Evolutionary conservation across 2,888 invertebrate species (phyloP), one percentile per base, ranked within the genome.

Genomic region (Hedychridium roseum): DNA sequence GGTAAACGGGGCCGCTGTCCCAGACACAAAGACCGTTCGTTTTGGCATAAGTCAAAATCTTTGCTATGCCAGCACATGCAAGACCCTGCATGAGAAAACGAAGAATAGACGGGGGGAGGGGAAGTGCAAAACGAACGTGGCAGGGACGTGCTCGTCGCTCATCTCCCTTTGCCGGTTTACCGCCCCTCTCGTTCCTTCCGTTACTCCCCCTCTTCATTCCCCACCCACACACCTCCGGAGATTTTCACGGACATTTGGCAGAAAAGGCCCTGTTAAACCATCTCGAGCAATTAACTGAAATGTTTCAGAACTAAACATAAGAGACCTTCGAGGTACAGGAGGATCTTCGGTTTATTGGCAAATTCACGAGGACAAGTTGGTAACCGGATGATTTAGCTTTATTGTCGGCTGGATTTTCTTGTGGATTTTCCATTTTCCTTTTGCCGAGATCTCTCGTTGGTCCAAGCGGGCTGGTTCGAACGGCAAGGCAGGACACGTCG

Each of bases 41-140:
- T 76, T 76, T 73, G 71, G 74, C 75, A 74, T 76, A 72, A 73
- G 73, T 78, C 74, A 74, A 76, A 76, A 76, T 68, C 64, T 70
- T 66, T 60, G 66, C 63, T 68, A 68, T 68, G 68, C 54, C 46
- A 47, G 63, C 66, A 68, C 65, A 69, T 68, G 67, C n/a, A n/a
- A n/a, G n/a, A n/a, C n/a, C n/a, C n/a, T n/a, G n/a, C n/a, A 12
- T 4, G 23, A 23, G 23, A 23, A 23, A 23, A 9, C 9, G 23
- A 23, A 23, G 23, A 9, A 23, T 4, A 9, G 9, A 9, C 5
- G 23, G 23, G 23, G 23, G 23, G 23, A 9, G 23, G 23, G 23
- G 27, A 12, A 7, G 27, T 4, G 12, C 9, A 12, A 27, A 12
- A 7, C n/a, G 12, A 12, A 27, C n/a, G 12, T 2, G 9, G 27